Percentiles rank a stretch among this genome's conserved stretches.
Evolutionary conservation across 2,113 vertebrate species (phyloP).

Genomic region (Limanda limanda): DNA sequence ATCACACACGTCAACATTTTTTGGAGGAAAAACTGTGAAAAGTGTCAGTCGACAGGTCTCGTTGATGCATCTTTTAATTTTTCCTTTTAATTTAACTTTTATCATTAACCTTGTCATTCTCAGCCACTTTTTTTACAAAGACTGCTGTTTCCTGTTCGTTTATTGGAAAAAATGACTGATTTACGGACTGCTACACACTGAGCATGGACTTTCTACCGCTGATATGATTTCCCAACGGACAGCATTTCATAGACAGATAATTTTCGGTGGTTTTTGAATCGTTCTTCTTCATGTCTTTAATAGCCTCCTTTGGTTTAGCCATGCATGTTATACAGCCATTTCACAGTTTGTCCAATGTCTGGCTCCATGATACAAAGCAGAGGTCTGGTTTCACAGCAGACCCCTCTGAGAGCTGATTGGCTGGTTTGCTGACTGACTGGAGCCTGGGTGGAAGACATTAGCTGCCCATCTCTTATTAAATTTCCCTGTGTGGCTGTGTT

Average conservation of each 20-base stretch:
- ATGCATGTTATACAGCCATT: conserved; percentile 34
- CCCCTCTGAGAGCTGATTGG: conserved; percentile 5
- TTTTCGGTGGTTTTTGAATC: conserved; percentile 34
- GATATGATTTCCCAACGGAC: conserved; percentile 56
- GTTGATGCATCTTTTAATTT: conserved; percentile 32
- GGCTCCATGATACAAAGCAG: conserved; percentile 61
- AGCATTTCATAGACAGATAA: conserved; percentile 21
- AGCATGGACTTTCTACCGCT: conserved; percentile 33
- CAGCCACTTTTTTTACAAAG: conserved; percentile 20
- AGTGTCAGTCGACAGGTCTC: conserved; percentile 10
- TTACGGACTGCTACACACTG: conserved; percentile 41
- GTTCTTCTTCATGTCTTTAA: conserved; percentile 41
- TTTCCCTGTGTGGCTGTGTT: conserved; percentile 66
- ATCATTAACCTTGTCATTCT: conserved; percentile 21
- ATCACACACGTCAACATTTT: conserved; percentile 43
- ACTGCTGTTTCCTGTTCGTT: conserved; percentile 44
- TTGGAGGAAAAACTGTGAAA: conserved; percentile 27
- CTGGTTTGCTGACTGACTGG: conserved; percentile 44
- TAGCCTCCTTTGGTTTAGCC: conserved; percentile 34
- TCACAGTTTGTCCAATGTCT: conserved; percentile 42
- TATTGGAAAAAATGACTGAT: conserved; percentile 44
- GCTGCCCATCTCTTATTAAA: conserved; percentile 79
- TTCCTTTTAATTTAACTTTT: conserved; percentile 20
- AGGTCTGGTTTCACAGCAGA: conserved; percentile 73
- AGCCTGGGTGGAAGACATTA: conserved; percentile 72